These are phyloP conservation scores for Drosophila putrida DNA, from an alignment of 2,888 invertebrate genomes.

Conservation along the genomic window DNA sequence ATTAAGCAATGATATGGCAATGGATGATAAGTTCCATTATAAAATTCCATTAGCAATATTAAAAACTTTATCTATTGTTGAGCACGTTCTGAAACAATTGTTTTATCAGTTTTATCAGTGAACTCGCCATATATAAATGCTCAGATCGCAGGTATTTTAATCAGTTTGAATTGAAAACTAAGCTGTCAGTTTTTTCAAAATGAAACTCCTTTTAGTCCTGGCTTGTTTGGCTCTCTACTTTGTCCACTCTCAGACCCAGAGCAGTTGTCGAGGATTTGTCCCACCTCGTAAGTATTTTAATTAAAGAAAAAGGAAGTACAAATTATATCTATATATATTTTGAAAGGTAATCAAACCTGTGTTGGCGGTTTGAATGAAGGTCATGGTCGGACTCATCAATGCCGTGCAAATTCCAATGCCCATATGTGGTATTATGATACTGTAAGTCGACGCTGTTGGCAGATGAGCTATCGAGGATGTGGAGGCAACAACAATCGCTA, in stretches of 20 bases:
- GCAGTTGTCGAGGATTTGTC: conserved; percentile 16
- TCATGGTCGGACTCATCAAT: not conserved
- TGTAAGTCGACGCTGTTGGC: conserved; percentile 5
- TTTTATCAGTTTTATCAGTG: not conserved
- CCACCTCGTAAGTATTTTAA: not conserved
- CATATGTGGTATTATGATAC: conserved; percentile 25
- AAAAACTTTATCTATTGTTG: not conserved
- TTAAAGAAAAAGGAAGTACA: not conserved
- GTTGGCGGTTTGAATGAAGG: conserved; percentile 17
- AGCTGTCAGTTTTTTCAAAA: not conserved
- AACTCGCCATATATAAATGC: not conserved
- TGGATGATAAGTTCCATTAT: not conserved
- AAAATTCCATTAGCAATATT: not conserved
- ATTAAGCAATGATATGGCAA: not conserved
- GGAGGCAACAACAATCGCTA: conserved; percentile 26
- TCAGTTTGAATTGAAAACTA: not conserved
- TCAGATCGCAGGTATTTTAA: not conserved
- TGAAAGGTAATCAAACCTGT: conserved; percentile 5
- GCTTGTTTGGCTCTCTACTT: conserved; percentile 15
- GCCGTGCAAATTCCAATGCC: conserved; percentile 1
- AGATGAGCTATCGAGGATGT: conserved; percentile 18
- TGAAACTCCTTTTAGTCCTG: conserved; percentile 14
- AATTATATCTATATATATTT: not conserved
- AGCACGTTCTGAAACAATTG: not conserved
- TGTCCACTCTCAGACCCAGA: conserved; percentile 5